Evolutionary conservation across 2,113 vertebrate species (phyloP).

Genomic region (Tympanuchus pallidicinctus): DNA sequence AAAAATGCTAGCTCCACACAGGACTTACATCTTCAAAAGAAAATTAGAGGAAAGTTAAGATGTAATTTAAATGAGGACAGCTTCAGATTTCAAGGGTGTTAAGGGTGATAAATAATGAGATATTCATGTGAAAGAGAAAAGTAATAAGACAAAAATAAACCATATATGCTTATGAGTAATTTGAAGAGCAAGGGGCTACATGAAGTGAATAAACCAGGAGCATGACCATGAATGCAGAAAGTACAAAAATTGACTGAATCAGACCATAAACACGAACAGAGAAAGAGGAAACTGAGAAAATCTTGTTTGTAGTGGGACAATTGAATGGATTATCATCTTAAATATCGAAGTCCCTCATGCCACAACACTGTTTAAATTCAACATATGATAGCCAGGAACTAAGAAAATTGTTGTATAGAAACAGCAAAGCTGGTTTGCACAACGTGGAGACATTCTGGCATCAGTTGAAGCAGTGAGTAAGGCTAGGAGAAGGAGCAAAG

Average conservation of each 20-base stretch:
- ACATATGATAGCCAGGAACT: background rate
- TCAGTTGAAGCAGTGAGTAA: background rate
- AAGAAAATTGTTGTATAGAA: constrained; percentile 10
- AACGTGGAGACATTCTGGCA: background rate
- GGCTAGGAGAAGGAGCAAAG: background rate
- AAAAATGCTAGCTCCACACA: background rate
- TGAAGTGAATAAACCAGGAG: background rate
- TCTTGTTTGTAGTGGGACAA: background rate
- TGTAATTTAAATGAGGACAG: background rate
- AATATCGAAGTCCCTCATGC: background rate
- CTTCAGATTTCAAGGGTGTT: background rate
- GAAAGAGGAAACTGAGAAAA: background rate
- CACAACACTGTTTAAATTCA: background rate
- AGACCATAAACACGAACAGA: background rate
- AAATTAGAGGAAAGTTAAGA: background rate
- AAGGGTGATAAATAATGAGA: background rate
- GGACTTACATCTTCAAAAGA: background rate
- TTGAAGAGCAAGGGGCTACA: background rate
- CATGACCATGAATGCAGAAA: background rate
- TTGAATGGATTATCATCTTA: constrained; percentile 20
- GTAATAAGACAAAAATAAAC: background rate
- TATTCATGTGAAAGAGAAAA: background rate
- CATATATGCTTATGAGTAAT: background rate
- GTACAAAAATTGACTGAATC: background rate
- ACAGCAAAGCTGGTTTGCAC: background rate